A percentile compares a stretch with the other conserved stretches of the same genome.
Conservation (phyloP, 2,888 invertebrate species). For the Pterostichus madidus region DNA sequence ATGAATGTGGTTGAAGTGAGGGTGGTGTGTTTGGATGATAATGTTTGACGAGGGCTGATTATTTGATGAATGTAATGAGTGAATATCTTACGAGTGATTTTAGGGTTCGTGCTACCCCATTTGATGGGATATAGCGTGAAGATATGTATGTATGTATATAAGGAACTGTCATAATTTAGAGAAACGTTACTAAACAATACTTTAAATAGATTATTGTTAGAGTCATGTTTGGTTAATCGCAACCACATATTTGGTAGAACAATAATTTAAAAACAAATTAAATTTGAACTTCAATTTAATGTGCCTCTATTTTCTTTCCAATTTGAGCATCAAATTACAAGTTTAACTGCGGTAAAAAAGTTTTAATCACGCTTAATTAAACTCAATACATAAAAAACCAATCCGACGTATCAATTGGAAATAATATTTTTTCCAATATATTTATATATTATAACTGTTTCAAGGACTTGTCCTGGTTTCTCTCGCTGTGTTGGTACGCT, state of each 20-base stretch:
- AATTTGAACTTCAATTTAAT: neutral
- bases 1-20: too few relatives aligned
- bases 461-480: constrained; percentile 53
- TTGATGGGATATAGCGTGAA: too few relatives aligned
- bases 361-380: neutral
- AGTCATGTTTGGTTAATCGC: too few relatives aligned
- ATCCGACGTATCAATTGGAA: constrained; percentile 39
- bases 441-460: constrained; percentile 47
- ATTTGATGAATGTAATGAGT: too few relatives aligned
- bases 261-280: constrained; percentile 8
- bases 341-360: neutral
- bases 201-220: too few relatives aligned
- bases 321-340: neutral
- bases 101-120: too few relatives aligned
- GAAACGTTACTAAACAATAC: too few relatives aligned
- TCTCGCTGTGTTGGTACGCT: neutral
- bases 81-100: too few relatives aligned
- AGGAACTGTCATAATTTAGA: too few relatives aligned
- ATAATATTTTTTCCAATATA: constrained; percentile 56
- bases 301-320: neutral
- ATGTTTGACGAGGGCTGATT: too few relatives aligned
- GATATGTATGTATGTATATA: too few relatives aligned
- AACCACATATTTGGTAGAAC: neutral
- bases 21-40: too few relatives aligned
- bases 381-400: neutral